Percentiles rank a stretch among this genome's conserved stretches.
Conservation (phyloP, 2,797 vertebrate species). For the Muscicapa comitata region DNA sequence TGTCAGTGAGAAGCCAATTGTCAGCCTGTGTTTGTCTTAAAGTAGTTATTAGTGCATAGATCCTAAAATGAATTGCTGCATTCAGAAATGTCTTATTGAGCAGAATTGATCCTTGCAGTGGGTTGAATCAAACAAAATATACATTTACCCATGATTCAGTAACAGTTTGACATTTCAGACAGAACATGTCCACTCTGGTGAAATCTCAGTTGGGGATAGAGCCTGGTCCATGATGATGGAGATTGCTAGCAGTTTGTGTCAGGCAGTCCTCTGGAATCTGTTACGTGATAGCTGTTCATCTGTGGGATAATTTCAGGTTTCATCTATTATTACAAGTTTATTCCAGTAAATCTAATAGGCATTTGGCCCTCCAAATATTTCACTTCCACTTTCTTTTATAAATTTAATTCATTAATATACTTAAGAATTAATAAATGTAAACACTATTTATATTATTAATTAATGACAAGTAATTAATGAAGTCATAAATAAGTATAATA, state of each 20-base stretch:
- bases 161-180: neutral
- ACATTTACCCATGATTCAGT: neutral
- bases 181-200: accelerated
- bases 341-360: neutral
- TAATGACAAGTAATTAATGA: neutral
- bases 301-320: neutral
- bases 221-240: neutral
- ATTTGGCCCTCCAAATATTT: neutral
- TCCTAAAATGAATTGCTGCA: neutral
- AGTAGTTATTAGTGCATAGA: neutral
- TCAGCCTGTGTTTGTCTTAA: neutral
- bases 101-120: neutral
- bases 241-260: neutral
- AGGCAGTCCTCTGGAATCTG: neutral
- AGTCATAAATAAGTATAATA: neutral
- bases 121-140: neutral
- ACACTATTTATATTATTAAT: neutral
- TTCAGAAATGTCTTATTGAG: neutral
- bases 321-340: neutral
- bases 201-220: neutral
- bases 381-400: neutral
- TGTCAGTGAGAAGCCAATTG: neutral
- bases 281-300: neutral
- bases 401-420: neutral
- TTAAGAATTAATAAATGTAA: neutral